Conservation (phyloP, 2,888 invertebrate genomes). For the Achlya flavicornis region DNA sequence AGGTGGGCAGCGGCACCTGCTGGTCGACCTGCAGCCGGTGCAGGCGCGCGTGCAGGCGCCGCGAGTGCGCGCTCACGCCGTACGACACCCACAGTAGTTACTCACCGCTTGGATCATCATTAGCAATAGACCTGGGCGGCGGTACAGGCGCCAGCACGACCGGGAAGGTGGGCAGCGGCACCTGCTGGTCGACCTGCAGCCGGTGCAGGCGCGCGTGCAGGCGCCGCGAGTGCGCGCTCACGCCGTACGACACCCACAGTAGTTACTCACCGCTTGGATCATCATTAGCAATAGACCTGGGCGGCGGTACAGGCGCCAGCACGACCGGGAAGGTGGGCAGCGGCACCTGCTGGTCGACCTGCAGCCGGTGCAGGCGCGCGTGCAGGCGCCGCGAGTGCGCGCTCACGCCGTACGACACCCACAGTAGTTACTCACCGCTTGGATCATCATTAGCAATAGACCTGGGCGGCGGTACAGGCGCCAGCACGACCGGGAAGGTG, state of each 20-base stretch:
- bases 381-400: conserved; percentile 94
- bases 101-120: conserved; percentile 85
- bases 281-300: conserved; percentile 94
- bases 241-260: conserved; percentile 91
- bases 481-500: conserved; percentile 96
- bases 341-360: conserved; percentile 96
- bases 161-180: conserved; percentile 96
- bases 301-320: conserved; percentile 96
- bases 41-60: conserved; percentile 94
- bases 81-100: conserved; percentile 88
- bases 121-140: conserved; percentile 96
- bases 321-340: conserved; percentile 97
- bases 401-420: conserved; percentile 93
- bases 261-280: conserved; percentile 74
- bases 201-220: conserved; percentile 94
- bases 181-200: conserved; percentile 95
- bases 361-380: conserved; percentile 90
- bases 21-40: conserved; percentile 94
- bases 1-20: conserved; percentile 95
- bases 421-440: conserved; percentile 67
- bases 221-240: conserved; percentile 93
- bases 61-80: conserved; percentile 91
- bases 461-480: conserved; percentile 97
- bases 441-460: conserved; percentile 93
- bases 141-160: conserved; percentile 97